A percentile compares a stretch with the other conserved stretches of the same genome.
These are phyloP conservation scores for Coleophora flavipennella DNA, from an alignment of 2,888 invertebrate genomes.

Conservation along the genomic window DNA sequence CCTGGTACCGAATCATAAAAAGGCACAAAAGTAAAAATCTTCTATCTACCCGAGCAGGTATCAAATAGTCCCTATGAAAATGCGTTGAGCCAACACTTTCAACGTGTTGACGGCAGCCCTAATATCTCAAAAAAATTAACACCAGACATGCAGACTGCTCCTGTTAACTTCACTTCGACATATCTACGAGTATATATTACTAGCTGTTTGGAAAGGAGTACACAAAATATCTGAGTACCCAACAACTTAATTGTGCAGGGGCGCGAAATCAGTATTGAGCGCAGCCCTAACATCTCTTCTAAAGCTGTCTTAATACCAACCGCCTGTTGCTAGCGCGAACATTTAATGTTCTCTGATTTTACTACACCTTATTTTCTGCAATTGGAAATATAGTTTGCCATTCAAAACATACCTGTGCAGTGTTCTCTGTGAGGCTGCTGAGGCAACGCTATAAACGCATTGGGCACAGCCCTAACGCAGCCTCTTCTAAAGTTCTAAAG, in stretches of 20 bases:
- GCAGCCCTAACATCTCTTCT: conserved; percentile 85
- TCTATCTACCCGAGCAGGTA: conserved; percentile 84
- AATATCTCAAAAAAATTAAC: too few relatives aligned
- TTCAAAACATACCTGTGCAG: conserved; percentile 81
- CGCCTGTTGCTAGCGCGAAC: conserved; percentile 89
- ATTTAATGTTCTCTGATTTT: too few relatives aligned
- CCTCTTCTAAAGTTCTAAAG: too few relatives aligned
- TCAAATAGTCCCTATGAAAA: conserved; percentile 80
- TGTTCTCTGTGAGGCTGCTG: conserved; percentile 79
- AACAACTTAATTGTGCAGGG: conserved; percentile 76
- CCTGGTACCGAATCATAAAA: too few relatives aligned
- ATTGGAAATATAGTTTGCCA: too few relatives aligned
- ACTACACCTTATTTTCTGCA: too few relatives aligned
- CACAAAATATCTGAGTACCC: too few relatives aligned
- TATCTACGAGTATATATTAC: too few relatives aligned
- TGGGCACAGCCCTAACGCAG: conserved; percentile 86
- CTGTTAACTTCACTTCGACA: too few relatives aligned
- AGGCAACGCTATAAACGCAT: conserved; percentile 82
- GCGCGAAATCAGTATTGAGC: conserved; percentile 81
- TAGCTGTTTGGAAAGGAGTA: too few relatives aligned
- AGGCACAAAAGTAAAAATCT: too few relatives aligned
- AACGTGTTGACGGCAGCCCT: conserved; percentile 85
- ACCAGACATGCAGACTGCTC: too few relatives aligned
- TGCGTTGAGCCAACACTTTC: conserved; percentile 79
- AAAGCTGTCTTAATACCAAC: conserved; percentile 91